Evolutionary conservation across 2,797 vertebrate species (phyloP), one percentile per base, ranked within the genome.

Genomic region (Microctenopoma lineatum): DNA sequence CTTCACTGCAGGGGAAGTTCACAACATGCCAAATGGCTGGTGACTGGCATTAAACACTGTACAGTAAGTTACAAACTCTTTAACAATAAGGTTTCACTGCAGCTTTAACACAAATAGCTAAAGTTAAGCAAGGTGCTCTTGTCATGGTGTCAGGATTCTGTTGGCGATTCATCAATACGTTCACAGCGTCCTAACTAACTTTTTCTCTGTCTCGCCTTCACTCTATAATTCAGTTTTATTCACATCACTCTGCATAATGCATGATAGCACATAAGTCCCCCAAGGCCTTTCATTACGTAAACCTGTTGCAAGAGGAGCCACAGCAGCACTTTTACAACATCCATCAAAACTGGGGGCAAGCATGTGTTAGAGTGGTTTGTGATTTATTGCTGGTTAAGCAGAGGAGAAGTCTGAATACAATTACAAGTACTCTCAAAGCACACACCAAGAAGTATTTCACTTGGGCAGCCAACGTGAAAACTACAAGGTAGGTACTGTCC

Each of bases 161-260:
- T 41, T 32, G 63, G 75, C 79, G 77, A 87, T 87, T 84, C 83
- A 87, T 86, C 78, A 71, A 77, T 80, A 83, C 34, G 10, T 73
- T 59, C 65, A 64, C 36, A 55, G 27, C 60, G 63, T 74, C 75
- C 80, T 60, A 45, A 77, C 60, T 32, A 71, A 78, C 79, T 64
- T 71, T 70, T 59, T 84, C 56, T 70, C 41, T 72, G 32, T 80
- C 74, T 70, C 78, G 69, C 61, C 60, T 65, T 77, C 74, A 59
- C 77, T 87, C 61, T 46, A 55, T 83, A 84, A 79, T 86, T 89
- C 85, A 70, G 70, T 88, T 91, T 86, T 79, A 88, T 89, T 88
- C 84, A 81, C 87, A 87, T 88, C 85, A 85, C 67, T 89, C 87
- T 92, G 81, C 75, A 90, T 92, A 89, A 91, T 89, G 83, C 87